Percentiles rank a stretch among this genome's conserved stretches.
phyloP scores from a whole-genome alignment of 2,797 vertebrate genomes.

The Cygnus olor region DNA sequence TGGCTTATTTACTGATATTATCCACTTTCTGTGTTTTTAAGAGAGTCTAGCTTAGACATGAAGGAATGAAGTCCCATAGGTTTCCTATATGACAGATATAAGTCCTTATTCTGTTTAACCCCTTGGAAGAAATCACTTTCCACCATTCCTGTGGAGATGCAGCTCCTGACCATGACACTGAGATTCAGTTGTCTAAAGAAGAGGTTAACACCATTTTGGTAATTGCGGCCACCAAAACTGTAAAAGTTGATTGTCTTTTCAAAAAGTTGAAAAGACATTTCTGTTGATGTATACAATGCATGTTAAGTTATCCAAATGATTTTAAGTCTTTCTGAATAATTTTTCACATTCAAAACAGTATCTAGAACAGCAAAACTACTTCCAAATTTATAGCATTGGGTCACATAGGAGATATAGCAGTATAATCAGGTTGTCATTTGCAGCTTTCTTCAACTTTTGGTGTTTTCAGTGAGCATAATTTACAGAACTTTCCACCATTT shows the following conservation, averaged over 20 bases:
- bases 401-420: neutral
- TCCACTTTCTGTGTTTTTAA: neutral
- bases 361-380: neutral
- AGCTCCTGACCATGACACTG: neutral
- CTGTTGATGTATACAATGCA: neutral
- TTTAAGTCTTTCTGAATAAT: neutral
- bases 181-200: neutral
- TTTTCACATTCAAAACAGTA: neutral
- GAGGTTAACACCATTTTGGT: rapidly evolving
- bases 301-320: neutral
- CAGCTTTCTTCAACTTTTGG: neutral
- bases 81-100: neutral
- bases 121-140: neutral
- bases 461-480: neutral
- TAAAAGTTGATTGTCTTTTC: neutral
- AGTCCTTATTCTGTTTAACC: neutral
- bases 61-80: neutral
- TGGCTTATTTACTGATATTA: neutral
- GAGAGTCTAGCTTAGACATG: neutral
- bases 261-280: neutral
- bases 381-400: neutral
- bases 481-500: neutral
- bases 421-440: neutral
- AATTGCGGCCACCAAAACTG: neutral
- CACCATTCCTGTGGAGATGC: neutral